Conservation (phyloP, 2,797 vertebrate species). For the Cyprinodon diabolis region DNA sequence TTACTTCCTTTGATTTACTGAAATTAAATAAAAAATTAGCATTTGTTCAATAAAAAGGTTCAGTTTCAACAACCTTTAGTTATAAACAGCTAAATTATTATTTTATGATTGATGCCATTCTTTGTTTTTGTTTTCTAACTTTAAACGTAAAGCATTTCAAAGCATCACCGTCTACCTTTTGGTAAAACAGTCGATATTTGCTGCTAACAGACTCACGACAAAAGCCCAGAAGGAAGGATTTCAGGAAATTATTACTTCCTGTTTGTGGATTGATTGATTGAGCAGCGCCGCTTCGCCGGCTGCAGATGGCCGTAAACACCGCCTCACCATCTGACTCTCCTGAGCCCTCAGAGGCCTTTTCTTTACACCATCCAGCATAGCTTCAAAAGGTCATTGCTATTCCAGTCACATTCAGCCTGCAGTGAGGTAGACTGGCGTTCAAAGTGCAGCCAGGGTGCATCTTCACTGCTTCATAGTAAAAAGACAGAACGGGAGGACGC, state of each 20-base stretch:
- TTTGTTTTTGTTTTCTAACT: background rate
- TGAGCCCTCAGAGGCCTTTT: slow-evolving; percentile 6
- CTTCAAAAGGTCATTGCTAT: slow-evolving; percentile 21
- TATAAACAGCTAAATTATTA: too few species aligned
- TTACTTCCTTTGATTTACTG: too few species aligned
- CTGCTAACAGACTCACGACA: background rate
- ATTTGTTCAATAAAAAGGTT: too few species aligned
- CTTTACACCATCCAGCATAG: slow-evolving; percentile 14
- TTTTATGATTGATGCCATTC: too few species aligned
- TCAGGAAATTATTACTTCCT: slow-evolving; percentile 2
- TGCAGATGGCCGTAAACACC: slow-evolving; percentile 9
- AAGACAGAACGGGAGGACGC: background rate
- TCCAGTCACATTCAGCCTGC: slow-evolving; percentile 37
- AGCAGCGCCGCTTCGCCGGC: slow-evolving; percentile 5
- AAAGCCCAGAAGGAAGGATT: background rate
- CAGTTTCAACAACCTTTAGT: too few species aligned
- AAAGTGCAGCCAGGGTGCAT: slow-evolving; percentile 28
- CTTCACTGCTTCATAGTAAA: slow-evolving; percentile 4
- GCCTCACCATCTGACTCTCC: slow-evolving; percentile 8
- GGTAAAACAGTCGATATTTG: background rate
- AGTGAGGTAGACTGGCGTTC: slow-evolving; percentile 12
- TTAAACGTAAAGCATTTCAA: background rate
- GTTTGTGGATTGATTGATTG: background rate
- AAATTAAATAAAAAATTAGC: too few species aligned
- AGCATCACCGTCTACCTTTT: background rate